Conservation (phyloP, 1,140 invertebrate species). For the Eumeta japonica region DNA sequence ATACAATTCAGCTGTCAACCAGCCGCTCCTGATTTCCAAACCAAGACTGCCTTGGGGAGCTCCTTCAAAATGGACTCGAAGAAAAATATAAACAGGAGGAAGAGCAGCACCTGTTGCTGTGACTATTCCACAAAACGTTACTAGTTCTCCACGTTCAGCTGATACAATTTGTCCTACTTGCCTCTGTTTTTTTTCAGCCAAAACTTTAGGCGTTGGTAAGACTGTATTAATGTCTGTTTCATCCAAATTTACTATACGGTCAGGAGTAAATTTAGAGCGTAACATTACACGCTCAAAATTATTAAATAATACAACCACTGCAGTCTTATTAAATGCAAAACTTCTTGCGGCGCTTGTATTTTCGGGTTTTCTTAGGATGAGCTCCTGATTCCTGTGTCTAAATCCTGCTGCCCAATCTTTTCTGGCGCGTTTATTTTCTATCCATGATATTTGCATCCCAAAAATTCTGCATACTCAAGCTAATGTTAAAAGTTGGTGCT, state of each 20-base stretch:
- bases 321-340: not conserved
- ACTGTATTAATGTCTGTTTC: not conserved
- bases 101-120: not conserved
- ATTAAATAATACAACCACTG: not conserved
- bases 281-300: not conserved
- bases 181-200: not conserved
- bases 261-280: not conserved
- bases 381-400: too few relatives aligned
- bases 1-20: not conserved
- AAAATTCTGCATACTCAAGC: too few relatives aligned
- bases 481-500: too few relatives aligned
- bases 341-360: not conserved
- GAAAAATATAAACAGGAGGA: not conserved
- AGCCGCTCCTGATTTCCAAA: not conserved
- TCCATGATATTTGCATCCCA: too few relatives aligned
- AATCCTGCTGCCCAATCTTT: too few relatives aligned
- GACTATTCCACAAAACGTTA: too few relatives aligned
- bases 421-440: too few relatives aligned
- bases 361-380: too few relatives aligned
- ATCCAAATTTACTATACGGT: not conserved
- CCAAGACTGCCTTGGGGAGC: too few relatives aligned
- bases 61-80: not conserved
- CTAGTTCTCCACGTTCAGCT: not conserved
- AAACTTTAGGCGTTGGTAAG: not conserved
- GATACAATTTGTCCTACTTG: not conserved